Base-by-base conservation (phyloP, 2,888 invertebrate species). In the Sympetrum striolatum region DNA sequence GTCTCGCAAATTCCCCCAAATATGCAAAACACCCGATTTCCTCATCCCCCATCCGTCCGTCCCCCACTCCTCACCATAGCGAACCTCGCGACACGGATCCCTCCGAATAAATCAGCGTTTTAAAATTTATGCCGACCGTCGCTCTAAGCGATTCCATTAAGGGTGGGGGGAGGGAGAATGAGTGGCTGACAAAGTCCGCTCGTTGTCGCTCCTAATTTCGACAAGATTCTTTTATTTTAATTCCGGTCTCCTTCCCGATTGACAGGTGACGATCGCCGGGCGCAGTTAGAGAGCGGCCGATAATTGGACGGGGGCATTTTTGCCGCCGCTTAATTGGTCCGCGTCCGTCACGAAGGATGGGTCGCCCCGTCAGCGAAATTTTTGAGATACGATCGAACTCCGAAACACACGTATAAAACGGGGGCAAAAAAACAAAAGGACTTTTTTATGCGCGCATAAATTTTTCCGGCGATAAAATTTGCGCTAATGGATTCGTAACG, bases 341-440 rank as follows among this genome's bases (percentile, higher is more conserved):
- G 58, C n/a, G 60, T 12, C 64, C n/a, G 60, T 12, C 60, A 60
- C 86, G 58, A 31, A 22, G 15, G 58, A 82, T 35, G 60, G 35
- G 86, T 60, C 86, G 35, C 35, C 37, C n/a, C n/a, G 58, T 86
- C 60, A 86, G 86, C 86, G 37, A n/a, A 22, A 64, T 86, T 64
- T 31, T 15, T 31, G 35, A 73, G 73, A 73, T 73, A 31, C 73
- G 73, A 73, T 31, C 25, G 14, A 64, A 53, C 18, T 53, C 53
- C 18, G 53, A 15, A 18, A 18, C 53, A 18, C 53, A 18, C 53
- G 53, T 53, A 53, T 18, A 18, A 53, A 53, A 53, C 15, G 18
- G 53, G 18, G 1, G 53, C 18, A 5, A 53, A 53, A 3, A 18
- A 18, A 53, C 15, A 3, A 53, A 3, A 53, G 53, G 15, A 3